Evolutionary conservation across 2,888 invertebrate genomes (phyloP), one percentile per base, ranked within the genome.

Genomic region (Tinea trinotella): DNA sequence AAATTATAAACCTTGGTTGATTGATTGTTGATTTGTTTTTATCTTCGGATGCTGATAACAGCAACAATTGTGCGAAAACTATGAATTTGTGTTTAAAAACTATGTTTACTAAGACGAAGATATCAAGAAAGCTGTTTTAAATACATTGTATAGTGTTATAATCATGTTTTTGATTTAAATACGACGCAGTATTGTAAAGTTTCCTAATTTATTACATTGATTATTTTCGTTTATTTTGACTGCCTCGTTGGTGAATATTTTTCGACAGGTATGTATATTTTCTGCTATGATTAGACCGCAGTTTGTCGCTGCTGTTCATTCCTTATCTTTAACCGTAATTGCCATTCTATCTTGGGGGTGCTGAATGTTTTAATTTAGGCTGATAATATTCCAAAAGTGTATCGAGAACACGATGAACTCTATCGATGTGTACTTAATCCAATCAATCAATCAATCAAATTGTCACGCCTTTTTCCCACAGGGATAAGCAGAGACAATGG

Each of bases 1-100:
- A 40, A 40, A 40, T 40, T 7, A n/a, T n/a, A 13, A 40, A 40
- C 40, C 13, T 6, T 40, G 40, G 12, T 3, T 40, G 40, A 40
- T 40, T 40, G 40, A 40, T 40, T 40, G n/a, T n/a, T n/a, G n/a
- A n/a, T n/a, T n/a, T n/a, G 13, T 40, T 40, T 40, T 13, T 13
- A 12, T 24, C 40, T 7, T 40, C 7, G 40, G n/a, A 13, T 40
- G n/a, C 12, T 40, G 40, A 40, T 15, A 13, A 24, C 3, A 4
- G 12, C 40, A 13, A 30, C 30, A 15, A 40, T 40, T 40, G 12
- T 40, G 30, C n/a, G 40, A 15, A 40, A 40, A 40, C 40, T 17
- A 57, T 57, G 57, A 48, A 54, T 55, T 55, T 55, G 54, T 17
- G 24, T 35, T 52, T 56, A 40, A 57, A 57, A 48, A 52, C 44